A percentile compares a stretch with the other conserved stretches of the same genome.
Conservation (phyloP, 1,140 invertebrate genomes). For the Papilio polytes region DNA sequence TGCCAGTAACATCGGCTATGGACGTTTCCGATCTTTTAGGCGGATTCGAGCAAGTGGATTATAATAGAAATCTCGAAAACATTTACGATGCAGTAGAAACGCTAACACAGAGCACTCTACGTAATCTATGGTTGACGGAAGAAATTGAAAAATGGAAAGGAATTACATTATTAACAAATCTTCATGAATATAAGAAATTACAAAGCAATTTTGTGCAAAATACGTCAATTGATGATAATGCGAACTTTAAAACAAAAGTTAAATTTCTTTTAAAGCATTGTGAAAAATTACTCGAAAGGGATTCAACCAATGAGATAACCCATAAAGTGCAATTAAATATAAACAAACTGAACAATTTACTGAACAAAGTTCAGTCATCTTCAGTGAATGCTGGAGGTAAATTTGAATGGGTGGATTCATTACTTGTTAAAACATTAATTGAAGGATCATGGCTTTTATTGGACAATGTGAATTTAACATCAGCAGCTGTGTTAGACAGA, state of each 20-base stretch:
- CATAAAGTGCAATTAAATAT: constrained; percentile 54
- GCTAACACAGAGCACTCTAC: constrained; percentile 62
- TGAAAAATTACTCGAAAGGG: constrained; percentile 55
- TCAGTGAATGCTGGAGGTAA: constrained; percentile 91
- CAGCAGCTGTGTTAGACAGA: constrained; percentile 97
- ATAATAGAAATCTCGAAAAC: constrained; percentile 73
- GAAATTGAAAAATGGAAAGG: constrained; percentile 54
- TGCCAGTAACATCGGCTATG: constrained; percentile 96
- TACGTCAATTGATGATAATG: constrained; percentile 83
- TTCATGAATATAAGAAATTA: constrained; percentile 65
- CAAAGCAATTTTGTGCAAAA: constrained; percentile 58
- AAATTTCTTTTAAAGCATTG: constrained; percentile 75
- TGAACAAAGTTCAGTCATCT: constrained; percentile 82
- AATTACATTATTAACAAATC: constrained; percentile 61
- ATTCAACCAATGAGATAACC: constrained; percentile 43
- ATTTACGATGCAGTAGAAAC: constrained; percentile 72
- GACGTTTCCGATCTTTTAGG: constrained; percentile 98
- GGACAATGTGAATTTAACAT: constrained; percentile 99
- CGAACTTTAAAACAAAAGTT: constrained; percentile 84
- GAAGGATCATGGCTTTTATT: constrained; percentile 96
- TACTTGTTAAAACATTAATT: constrained; percentile 93
- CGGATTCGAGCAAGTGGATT: constrained; percentile 96
- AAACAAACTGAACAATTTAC: constrained; percentile 58
- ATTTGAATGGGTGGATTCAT: constrained; percentile 99
- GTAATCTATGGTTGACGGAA: constrained; percentile 61